A percentile compares a stretch with the other conserved stretches of the same genome.
Evolutionary conservation across 2,888 invertebrate species (phyloP).

Genomic region (Brachyptera risi): DNA sequence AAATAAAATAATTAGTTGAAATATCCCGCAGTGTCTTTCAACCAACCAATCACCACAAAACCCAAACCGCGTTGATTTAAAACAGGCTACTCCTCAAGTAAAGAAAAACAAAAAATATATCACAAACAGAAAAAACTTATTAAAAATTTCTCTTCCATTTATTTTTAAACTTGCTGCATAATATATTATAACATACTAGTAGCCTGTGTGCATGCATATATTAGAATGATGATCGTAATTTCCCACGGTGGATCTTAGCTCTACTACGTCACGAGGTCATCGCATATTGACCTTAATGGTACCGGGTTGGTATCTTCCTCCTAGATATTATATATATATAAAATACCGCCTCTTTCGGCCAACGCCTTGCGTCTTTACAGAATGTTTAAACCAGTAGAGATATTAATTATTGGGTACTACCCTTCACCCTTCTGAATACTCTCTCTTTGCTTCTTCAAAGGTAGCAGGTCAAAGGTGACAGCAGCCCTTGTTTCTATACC

Average conservation of each 20-base stretch:
- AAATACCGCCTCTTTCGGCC: background rate
- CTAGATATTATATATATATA: no score
- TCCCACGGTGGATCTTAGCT: slow-evolving; percentile 1
- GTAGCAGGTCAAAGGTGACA: no score
- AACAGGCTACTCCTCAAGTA: background rate
- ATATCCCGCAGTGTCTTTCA: background rate
- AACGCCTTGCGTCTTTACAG: background rate
- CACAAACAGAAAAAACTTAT: background rate
- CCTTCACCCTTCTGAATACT: background rate
- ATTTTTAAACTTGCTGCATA: no score
- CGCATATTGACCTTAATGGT: background rate
- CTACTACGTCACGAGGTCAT: slow-evolving; percentile 13
- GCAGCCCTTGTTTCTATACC: no score
- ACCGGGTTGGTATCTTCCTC: background rate
- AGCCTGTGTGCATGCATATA: slow-evolving; percentile 11
- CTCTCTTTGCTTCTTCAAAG: background rate
- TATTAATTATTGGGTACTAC: background rate
- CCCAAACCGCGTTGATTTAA: background rate
- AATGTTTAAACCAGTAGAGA: background rate
- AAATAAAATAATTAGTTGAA: slow-evolving; percentile 9
- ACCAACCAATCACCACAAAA: background rate
- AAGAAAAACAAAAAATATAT: background rate
- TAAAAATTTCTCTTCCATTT: no score
- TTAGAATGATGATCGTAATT: no score
- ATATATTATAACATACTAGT: slow-evolving; percentile 2